Evolutionary conservation across 37 sponge, comb jelly and placozoan species (phyloP), one percentile per base, ranked within the genome.

Genomic region (Crambe crambe): DNA sequence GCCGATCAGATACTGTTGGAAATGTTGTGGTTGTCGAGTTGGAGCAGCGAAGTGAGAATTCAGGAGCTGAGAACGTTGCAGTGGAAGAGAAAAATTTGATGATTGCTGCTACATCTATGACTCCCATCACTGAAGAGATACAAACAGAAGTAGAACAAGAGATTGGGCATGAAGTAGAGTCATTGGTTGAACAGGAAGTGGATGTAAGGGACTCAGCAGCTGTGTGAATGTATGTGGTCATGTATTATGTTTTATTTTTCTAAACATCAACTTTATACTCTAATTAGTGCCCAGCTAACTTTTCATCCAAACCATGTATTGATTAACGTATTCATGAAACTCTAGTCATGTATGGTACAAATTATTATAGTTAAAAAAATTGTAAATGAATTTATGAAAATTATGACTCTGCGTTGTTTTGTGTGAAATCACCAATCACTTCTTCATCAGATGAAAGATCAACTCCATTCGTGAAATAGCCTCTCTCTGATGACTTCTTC

Each of bases 391-490:
- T n/a, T n/a, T n/a, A n/a, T n/a, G n/a, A n/a, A n/a, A n/a, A n/a
- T n/a, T n/a, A n/a, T n/a, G n/a, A n/a, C n/a, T n/a, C n/a, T n/a
- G n/a, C n/a, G n/a, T n/a, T 60, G 3, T 47, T 60, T 4, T 60
- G 38, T 12, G 68, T 34, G 56, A 68, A 79, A 36, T 79, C 69
- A 0, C 68, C 79, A 37, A 79, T 42, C 31, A 79, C 68, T 37
- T 77, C 77, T 34, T 68, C 79, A 2, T 79, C 68, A 30, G 57
- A 51, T 1, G 79, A 68, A 5, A 56, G 37, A 6, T 34, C 68
- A 23, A 30, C 23, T 37, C 62, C 61, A 27, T 76, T 76, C 22
- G 62, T 59, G 42, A 76, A 76, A 61, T 76, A 76, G 15, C 76
- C 76, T 37, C 61, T 29, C 23, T 67, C 80, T 35, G 42, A 42